These are phyloP conservation scores for Patella depressa DNA, from an alignment of 2,888 invertebrate species.

Conservation along the genomic window DNA sequence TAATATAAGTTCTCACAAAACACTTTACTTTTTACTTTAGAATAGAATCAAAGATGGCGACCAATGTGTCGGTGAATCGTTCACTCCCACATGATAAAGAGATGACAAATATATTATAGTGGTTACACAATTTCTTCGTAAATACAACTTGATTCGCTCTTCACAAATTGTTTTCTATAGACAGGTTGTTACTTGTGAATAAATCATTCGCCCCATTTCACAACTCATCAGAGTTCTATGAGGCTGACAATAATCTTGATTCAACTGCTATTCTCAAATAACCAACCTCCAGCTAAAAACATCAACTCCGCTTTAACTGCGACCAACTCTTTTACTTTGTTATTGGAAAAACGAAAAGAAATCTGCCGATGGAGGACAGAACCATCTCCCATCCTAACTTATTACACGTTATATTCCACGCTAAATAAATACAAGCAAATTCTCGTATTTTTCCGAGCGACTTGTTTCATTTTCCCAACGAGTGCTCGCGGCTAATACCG, in stretches of 20 bases:
- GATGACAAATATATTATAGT: too few species aligned
- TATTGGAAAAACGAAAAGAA: not conserved
- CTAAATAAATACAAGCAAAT: slow-evolving; percentile 6
- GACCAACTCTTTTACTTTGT: slow-evolving; percentile 3
- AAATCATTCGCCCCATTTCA: slow-evolving; percentile 6
- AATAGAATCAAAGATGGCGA: too few species aligned
- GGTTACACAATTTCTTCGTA: slow-evolving; percentile 3
- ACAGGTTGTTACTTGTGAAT: not conserved
- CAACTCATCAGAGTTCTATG: not conserved
- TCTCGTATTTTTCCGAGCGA: slow-evolving; percentile 7
- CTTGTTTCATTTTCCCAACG: not conserved
- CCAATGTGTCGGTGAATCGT: too few species aligned
- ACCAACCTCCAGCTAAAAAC: not conserved
- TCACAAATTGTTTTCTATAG: slow-evolving; percentile 1
- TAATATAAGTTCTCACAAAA: slow-evolving; percentile 1
- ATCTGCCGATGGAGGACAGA: not conserved
- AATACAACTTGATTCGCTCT: slow-evolving; percentile 9
- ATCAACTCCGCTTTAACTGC: not conserved
- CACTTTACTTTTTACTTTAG: too few species aligned
- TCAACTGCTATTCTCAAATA: not conserved
- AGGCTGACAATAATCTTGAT: not conserved
- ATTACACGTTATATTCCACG: not conserved
- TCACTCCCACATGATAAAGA: too few species aligned
- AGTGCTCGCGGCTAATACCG: not conserved
- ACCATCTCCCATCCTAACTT: not conserved